Evolutionary conservation across 2,797 vertebrate species (phyloP).

Genomic region (Paratrypauchen microcephalus): DNA sequence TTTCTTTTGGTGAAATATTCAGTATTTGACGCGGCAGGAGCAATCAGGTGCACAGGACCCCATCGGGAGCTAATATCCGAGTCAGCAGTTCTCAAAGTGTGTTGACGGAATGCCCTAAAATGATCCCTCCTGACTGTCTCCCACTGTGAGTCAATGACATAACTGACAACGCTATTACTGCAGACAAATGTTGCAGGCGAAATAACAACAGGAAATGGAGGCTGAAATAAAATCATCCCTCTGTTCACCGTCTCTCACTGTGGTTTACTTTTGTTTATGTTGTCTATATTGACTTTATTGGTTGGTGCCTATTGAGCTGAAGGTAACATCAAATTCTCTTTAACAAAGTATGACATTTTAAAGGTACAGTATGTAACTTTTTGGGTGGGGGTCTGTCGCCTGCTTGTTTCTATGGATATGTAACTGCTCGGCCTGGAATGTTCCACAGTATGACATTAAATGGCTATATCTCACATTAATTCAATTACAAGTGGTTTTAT

Average conservation of each 20-base stretch:
- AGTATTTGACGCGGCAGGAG: constrained; percentile 52
- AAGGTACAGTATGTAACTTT: too few species aligned
- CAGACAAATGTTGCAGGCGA: constrained; percentile 74
- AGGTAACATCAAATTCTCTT: neutral
- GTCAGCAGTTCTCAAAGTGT: constrained; percentile 75
- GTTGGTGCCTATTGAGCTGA: constrained; percentile 8
- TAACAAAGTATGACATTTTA: too few species aligned
- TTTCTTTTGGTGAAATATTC: constrained; percentile 56
- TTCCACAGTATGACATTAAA: too few species aligned
- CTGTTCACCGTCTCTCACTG: constrained; percentile 45
- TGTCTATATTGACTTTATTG: constrained; percentile 27
- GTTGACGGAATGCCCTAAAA: constrained; percentile 76
- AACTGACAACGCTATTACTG: constrained; percentile 76
- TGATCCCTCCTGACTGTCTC: constrained; percentile 75
- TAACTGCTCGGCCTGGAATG: too few species aligned
- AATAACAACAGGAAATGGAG: constrained; percentile 65
- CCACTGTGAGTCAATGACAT: constrained; percentile 74
- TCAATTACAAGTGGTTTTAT: too few species aligned
- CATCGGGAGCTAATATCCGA: constrained; percentile 74
- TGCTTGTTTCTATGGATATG: too few species aligned
- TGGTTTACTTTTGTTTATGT: constrained; percentile 34
- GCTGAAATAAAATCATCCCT: constrained; percentile 67
- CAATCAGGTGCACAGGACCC: constrained; percentile 51
- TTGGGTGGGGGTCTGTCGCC: too few species aligned
- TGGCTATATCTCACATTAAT: too few species aligned